phyloP scores from a whole-genome alignment of 1,140 invertebrate genomes.

The Saccostrea glomerata region DNA sequence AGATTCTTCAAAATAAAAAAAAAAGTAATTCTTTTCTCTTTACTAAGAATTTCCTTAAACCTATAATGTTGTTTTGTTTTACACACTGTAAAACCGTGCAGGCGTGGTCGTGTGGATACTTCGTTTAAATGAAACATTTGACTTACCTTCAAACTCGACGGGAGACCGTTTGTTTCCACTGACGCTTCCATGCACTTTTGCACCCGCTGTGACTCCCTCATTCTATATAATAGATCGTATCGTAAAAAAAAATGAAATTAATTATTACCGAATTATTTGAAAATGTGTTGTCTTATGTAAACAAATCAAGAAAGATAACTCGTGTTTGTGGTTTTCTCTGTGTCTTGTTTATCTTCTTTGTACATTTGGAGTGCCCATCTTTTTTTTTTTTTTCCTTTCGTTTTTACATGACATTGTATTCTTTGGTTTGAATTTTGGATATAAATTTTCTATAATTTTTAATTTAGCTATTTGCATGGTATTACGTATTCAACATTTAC shows the following conservation, averaged over 20 bases:
- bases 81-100: neutral
- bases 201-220: neutral
- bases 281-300: neutral
- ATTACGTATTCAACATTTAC: no score
- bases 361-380: no score
- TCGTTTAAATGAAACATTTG: slow-evolving; percentile 1
- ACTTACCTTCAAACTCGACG: neutral
- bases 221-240: neutral
- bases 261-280: no score
- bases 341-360: neutral
- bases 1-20: no score
- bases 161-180: neutral
- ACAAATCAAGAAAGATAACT: neutral
- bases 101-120: slow-evolving; percentile 2
- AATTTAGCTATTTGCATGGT: no score
- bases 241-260: neutral
- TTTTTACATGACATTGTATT: no score
- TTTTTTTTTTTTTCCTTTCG: no score
- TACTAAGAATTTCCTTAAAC: neutral
- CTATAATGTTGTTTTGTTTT: neutral
- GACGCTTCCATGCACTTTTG: neutral
- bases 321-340: neutral
- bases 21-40: neutral
- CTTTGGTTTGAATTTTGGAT: no score
- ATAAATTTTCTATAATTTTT: no score